Base-by-base conservation (phyloP, 2,113 vertebrate genomes). In the Solenodon paradoxus region DNA sequence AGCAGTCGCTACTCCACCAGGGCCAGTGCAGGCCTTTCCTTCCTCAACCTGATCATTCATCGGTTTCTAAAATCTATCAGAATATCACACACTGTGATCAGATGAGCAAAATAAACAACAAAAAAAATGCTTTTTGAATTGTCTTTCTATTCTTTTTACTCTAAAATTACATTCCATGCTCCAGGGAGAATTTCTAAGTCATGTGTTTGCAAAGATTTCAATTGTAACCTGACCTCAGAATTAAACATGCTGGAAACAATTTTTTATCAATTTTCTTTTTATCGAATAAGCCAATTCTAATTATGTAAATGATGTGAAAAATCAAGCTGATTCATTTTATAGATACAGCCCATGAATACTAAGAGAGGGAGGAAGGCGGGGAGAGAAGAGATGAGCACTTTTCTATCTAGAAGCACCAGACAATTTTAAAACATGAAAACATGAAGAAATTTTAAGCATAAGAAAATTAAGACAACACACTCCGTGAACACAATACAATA, bases 31-130 rank as follows among this genome's bases (percentile, higher is more conserved):
- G n/a, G n/a, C n/a, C n/a, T n/a, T n/a, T n/a, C n/a, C n/a, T n/a
- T n/a, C n/a, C n/a, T n/a, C n/a, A n/a, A n/a, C n/a, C n/a, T n/a
- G n/a, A n/a, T n/a, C n/a, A 87, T 35, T 74, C 32, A 87, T 9
- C 57, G 38, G 15, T 92, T 95, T 95, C 40, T 68, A 92, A 88
- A 92, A 92, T 53, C 30, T 75, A 92, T 79, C 38, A 47, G 38
- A 90, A 45, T 84, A 38, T 53, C n/a, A 69, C 38, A 85, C 77
- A 90, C 68, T 77, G n/a, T 59, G 49, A 74, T 49, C 12, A 45
- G 57, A 9, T 71, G 51, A 49, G 35, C 40, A 84, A 68, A 59
- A 64, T n/a, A n/a, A n/a, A 68, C 4, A 38, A 75, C 40, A 63
- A 51, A 81, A 49, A 24, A 90, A 49, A 24, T 28, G 32, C 11